Percentiles rank a stretch among this genome's conserved stretches.
Evolutionary conservation across 2,113 vertebrate genomes (phyloP).

Genomic region (Ciconia stormi): DNA sequence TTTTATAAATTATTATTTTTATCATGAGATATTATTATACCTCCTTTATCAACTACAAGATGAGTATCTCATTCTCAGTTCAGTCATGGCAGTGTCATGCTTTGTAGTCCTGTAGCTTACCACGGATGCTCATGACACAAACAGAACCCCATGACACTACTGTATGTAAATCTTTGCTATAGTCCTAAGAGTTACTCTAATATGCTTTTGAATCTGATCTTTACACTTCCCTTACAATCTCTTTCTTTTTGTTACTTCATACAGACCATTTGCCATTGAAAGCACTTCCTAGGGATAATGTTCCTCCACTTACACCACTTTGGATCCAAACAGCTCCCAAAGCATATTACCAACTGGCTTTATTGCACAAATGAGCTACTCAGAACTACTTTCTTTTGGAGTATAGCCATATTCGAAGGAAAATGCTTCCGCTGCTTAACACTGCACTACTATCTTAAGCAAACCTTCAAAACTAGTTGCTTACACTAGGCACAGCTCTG

Average conservation of each 20-base stretch:
- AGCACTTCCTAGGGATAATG: slow-evolving; percentile 4
- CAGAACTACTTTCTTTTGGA: background rate
- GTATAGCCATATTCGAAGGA: background rate
- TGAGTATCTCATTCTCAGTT: background rate
- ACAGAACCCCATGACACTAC: background rate
- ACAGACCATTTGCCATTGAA: background rate
- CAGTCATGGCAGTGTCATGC: background rate
- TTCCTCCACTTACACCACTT: background rate
- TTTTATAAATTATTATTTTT: background rate
- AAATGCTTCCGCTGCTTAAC: background rate
- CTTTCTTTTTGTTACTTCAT: background rate
- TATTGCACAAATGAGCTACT: background rate
- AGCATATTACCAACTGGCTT: background rate
- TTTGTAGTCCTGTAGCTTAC: background rate
- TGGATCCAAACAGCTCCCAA: slow-evolving; percentile 14
- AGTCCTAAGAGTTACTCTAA: background rate
- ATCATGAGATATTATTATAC: background rate
- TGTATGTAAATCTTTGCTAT: background rate
- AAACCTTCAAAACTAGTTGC: background rate
- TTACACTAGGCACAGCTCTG: background rate
- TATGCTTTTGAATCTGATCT: background rate
- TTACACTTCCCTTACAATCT: background rate
- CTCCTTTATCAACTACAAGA: background rate
- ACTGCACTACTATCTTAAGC: background rate
- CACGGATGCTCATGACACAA: background rate